A percentile compares a stretch with the other conserved stretches of the same genome.
phyloP scores from a whole-genome alignment of 2,888 invertebrate species.

The Chironomus tentans region DNA sequence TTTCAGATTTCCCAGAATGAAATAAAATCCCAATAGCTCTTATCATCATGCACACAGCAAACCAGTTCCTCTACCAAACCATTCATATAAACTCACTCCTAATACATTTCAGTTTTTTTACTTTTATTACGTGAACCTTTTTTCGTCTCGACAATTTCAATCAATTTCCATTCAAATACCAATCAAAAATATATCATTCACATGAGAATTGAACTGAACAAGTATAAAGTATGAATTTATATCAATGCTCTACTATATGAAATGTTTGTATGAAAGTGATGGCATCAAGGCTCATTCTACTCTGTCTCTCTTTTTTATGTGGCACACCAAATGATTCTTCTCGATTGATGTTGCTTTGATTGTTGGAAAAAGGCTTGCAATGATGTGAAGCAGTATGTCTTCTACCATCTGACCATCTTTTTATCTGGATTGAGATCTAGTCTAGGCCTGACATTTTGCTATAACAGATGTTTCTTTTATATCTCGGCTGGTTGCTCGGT shows the following conservation, averaged over 20 bases:
- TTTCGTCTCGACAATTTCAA: constrained; percentile 27
- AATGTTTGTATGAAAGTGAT: neutral
- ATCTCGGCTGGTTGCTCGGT: no score
- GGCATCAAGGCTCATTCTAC: neutral
- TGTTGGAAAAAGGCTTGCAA: no score
- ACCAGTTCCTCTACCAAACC: neutral
- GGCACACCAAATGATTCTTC: neutral
- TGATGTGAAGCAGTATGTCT: no score
- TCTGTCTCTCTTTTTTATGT: neutral
- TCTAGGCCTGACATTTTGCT: no score
- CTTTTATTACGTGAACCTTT: neutral
- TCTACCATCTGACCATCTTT: no score
- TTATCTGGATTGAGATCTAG: no score
- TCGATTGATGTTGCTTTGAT: neutral
- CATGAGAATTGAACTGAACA: constrained; percentile 22
- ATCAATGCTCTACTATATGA: no score
- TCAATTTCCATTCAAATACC: constrained; percentile 27
- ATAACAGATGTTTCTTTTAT: no score
- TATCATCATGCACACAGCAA: neutral
- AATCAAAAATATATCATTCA: constrained; percentile 27
- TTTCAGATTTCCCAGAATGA: no score
- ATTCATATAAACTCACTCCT: neutral
- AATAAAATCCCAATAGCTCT: neutral
- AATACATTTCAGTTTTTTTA: neutral
- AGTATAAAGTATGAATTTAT: neutral